Evolutionary conservation across 64 coral and sea anemone species (phyloP), one percentile per base, ranked within the genome.

Genomic region (Orbicella faveolata): DNA sequence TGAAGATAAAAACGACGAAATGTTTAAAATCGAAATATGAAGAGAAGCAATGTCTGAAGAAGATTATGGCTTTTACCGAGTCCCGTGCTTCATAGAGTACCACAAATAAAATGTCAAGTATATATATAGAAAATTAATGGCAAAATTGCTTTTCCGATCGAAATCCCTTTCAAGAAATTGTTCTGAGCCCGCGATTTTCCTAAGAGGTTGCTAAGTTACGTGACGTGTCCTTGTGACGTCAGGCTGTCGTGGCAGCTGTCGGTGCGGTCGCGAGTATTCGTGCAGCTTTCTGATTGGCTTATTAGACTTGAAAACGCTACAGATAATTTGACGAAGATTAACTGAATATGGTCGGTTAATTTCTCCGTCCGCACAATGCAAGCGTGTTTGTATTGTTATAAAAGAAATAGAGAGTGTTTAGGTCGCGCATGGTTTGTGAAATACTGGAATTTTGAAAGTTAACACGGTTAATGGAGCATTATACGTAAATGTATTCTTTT

Each of bases 41-140:
- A 63, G 17, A 34, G 59, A 83, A 13, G 61, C 36, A 23, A 36
- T 48, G 63, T 35, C 61, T 67, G 80, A 81, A 68, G 34, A 79
- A 79, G 48, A 85, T 72, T 85, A 51, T 85, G 66, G 63, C 64
- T 85, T 62, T 44, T 37, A 30, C 17, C 12, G 59, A 36, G 8
- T 82, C 13, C 59, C 6, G 30, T 53, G 20, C 77, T 17, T 19
- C 26, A 14, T 41, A 64, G 16, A 34, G 19, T 30, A 33, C 13
- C 25, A 8, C 63, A 65, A 26, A 63, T 63, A 21, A 20, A 63
- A 33, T 13, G 34, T 15, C 35, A 52, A 78, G 39, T n/a, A 21
- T 78, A 52, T 78, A 9, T 37, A 33, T 35, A 1, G 36, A 19
- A 76, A 41, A 33, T 63, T 35, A 35, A 11, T 59, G 13, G 57